Conservation (phyloP, 2,797 vertebrate genomes). For the Siniperca undulata region DNA sequence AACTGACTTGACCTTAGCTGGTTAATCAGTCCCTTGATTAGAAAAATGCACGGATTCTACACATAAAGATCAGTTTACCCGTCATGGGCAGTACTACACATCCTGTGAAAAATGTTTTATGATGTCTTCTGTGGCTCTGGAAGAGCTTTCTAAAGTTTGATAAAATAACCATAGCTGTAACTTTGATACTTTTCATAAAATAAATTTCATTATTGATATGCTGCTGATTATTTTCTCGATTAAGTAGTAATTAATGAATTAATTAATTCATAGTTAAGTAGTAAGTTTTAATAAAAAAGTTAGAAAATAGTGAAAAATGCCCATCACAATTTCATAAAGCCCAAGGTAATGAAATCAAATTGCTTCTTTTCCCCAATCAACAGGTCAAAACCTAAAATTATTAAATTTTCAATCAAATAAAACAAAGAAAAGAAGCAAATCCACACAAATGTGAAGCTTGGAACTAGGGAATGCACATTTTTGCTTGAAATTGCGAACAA, state of each 20-base stretch:
- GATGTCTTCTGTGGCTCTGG: background rate
- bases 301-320: background rate
- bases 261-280: too few species aligned
- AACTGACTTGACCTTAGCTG: slow-evolving; percentile 48
- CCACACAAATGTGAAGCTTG: too few species aligned
- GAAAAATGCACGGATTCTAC: slow-evolving; percentile 33
- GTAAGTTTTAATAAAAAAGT: background rate
- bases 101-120: background rate
- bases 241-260: too few species aligned
- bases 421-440: background rate
- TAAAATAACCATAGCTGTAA: too few species aligned
- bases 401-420: background rate
- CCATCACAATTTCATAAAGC: background rate
- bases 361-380: background rate
- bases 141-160: too few species aligned
- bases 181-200: too few species aligned
- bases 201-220: too few species aligned
- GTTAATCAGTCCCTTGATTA: slow-evolving; percentile 58
- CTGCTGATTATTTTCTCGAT: background rate
- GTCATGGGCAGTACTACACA: background rate
- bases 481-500: background rate
- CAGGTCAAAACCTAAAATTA: background rate
- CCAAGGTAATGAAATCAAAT: background rate
- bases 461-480: background rate
- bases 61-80: slow-evolving; percentile 4